Percentiles rank a stretch among this genome's conserved stretches.
Evolutionary conservation across 2,113 vertebrate species (phyloP).

Genomic region (Deroptyus accipitrinus): DNA sequence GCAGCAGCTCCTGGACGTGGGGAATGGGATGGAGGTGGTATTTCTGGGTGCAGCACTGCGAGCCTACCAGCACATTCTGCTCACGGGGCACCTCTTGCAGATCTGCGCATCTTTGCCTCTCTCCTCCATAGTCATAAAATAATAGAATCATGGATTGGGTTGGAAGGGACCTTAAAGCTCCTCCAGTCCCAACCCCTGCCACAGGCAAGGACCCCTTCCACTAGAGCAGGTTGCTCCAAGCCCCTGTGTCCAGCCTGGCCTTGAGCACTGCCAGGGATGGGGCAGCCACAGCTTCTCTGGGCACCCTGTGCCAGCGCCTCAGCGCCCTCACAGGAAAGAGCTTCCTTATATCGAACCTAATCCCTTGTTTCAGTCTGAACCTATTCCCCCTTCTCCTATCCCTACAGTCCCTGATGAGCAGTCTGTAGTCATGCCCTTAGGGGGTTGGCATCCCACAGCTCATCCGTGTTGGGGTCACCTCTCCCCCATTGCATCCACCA

Average conservation of each 20-base stretch:
- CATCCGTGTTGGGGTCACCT: neutral
- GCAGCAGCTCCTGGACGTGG: neutral
- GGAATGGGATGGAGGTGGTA: neutral
- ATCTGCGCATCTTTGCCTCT: neutral
- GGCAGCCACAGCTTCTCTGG: neutral
- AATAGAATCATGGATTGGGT: neutral
- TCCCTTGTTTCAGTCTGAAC: neutral
- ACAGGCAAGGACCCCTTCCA: neutral
- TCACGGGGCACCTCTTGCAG: neutral
- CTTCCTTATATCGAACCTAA: neutral
- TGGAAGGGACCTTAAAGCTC: neutral
- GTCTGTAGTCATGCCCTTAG: neutral
- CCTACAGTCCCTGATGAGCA: neutral
- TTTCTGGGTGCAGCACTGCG: neutral
- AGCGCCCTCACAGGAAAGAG: neutral
- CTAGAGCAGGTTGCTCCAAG: neutral
- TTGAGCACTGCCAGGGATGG: neutral
- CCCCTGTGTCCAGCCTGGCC: neutral
- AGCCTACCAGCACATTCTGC: neutral
- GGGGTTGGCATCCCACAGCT: neutral
- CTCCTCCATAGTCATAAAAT: neutral
- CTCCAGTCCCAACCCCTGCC: neutral
- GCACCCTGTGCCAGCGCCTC: neutral
- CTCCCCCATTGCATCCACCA: neutral
- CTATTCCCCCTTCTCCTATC: neutral